Conservation (phyloP, 2,797 vertebrate species). For the Rhynchotus rufescens region DNA sequence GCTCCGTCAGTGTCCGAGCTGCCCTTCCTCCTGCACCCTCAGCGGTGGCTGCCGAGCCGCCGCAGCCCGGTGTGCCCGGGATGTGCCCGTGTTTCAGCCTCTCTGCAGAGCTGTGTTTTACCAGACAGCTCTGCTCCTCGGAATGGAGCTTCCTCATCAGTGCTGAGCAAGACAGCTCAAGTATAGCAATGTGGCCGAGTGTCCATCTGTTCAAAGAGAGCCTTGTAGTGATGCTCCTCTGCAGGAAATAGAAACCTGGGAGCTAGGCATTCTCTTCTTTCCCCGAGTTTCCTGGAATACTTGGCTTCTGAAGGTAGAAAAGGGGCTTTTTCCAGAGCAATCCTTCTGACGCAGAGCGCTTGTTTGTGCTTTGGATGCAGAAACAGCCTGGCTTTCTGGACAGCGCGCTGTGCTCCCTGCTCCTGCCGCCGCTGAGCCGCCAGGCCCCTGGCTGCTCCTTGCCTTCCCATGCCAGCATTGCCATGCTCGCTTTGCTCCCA, state of each 20-base stretch:
- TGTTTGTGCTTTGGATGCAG: neutral
- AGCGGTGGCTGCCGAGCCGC: fast-evolving
- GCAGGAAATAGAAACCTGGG: fast-evolving
- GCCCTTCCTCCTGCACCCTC: neutral
- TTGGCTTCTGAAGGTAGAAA: neutral
- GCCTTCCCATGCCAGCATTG: neutral
- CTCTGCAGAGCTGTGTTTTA: fast-evolving
- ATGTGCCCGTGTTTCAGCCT: neutral
- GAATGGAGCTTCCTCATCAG: fast-evolving
- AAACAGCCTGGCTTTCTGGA: neutral
- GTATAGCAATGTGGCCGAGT: neutral
- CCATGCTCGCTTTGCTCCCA: neutral
- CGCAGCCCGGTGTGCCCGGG: neutral
- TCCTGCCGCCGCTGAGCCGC: neutral
- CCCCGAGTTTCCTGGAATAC: neutral
- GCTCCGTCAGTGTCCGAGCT: neutral
- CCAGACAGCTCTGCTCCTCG: neutral
- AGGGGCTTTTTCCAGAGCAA: neutral
- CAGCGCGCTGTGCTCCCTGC: too few relatives aligned
- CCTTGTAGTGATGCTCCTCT: fast-evolving
- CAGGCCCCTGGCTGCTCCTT: neutral
- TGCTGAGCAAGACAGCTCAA: too few relatives aligned
- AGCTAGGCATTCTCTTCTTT: neutral
- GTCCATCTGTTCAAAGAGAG: neutral
- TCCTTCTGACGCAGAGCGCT: neutral